Base-by-base conservation (phyloP, 2,797 vertebrate species). In the Hozukius guyotensis region DNA sequence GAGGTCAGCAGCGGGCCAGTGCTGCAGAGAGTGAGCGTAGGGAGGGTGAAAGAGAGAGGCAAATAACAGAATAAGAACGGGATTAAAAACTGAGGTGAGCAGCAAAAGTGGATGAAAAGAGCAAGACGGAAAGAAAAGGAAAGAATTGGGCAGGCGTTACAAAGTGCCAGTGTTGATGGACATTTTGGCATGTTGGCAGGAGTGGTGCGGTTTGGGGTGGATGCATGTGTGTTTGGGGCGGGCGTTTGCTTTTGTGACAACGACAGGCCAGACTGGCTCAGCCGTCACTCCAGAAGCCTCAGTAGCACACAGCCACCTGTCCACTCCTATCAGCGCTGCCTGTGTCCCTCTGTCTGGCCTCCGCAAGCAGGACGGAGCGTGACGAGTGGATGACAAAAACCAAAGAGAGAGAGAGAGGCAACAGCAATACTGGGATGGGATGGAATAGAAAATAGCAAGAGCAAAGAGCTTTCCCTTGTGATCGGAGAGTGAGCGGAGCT, bases 1-100 rank as follows among this genome's bases (percentile, higher is more conserved):
- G 89, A 93, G 94, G 94, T 95, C 93, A 94, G 75, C 75, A 75
- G 61, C 77, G 83, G 89, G 89, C 85, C 80, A 84, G 55, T 57
- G 70, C 74, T 72, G 73, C 75, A 77, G 80, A 77, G 77, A 69
- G 76, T 24, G 70, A 83, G 77, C 31, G 77, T 25, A 20, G 55
- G 59, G 13, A 72, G 63, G 72, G 66, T 49, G 63, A 68, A 80
- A 64, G 76, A 77, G 31, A 74, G 79, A 77, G 74, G 75, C 61
- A 83, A 82, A 88, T 70, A 72, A 83, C 53, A 64, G 77, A 89
- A 80, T 72, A 78, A 73, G 62, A 80, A 78, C 3, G 10, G 63
- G 75, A 85, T 86, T 83, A 76, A 85, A 87, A 90, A 76, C 55
- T 8, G 53, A 80, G 82, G 69, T 76, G 80, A 81, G 78, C 66